These are phyloP conservation scores for Orchesellides sinensis DNA, from an alignment of 2,888 invertebrate species.

Conservation along the genomic window DNA sequence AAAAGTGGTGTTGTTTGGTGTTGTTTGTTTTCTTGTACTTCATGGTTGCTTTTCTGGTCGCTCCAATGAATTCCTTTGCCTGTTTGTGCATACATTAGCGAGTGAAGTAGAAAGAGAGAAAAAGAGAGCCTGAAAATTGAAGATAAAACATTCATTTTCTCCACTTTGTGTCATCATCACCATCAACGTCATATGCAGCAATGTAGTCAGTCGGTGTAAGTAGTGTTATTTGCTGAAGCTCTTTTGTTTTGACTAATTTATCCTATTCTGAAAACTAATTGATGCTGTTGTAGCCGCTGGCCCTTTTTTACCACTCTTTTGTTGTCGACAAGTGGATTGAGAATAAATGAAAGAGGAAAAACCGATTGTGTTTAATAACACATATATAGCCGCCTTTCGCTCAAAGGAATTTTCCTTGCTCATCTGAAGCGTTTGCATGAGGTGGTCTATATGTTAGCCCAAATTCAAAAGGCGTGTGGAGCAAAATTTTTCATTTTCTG, in stretches of 20 bases:
- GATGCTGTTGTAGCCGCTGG: slow-evolving; percentile 61
- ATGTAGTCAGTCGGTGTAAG: neutral
- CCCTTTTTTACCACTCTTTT: slow-evolving; percentile 55
- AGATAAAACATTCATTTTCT: slow-evolving; percentile 68
- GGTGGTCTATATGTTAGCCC: no score
- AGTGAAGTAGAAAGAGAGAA: slow-evolving; percentile 24
- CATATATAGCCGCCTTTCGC: neutral
- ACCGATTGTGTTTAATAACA: slow-evolving; percentile 37
- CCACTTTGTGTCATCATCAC: slow-evolving; percentile 66
- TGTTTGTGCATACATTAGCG: slow-evolving; percentile 53
- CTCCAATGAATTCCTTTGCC: neutral
- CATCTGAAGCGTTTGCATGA: neutral
- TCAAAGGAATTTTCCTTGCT: neutral
- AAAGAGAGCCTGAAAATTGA: slow-evolving; percentile 51
- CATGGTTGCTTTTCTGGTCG: neutral
- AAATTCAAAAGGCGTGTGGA: neutral
- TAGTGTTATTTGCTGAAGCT: slow-evolving; percentile 3
- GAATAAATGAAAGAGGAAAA: slow-evolving; percentile 35
- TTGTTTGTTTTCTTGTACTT: slow-evolving; percentile 10
- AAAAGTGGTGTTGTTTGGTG: slow-evolving; percentile 11
- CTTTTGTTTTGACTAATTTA: slow-evolving; percentile 67
- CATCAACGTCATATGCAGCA: slow-evolving; percentile 61
- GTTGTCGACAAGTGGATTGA: slow-evolving; percentile 55
- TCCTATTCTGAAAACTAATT: slow-evolving; percentile 63
- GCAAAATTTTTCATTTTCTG: slow-evolving; percentile 18